Base-by-base conservation (phyloP, 1,140 invertebrate genomes). In the Trichoplusia ni region DNA sequence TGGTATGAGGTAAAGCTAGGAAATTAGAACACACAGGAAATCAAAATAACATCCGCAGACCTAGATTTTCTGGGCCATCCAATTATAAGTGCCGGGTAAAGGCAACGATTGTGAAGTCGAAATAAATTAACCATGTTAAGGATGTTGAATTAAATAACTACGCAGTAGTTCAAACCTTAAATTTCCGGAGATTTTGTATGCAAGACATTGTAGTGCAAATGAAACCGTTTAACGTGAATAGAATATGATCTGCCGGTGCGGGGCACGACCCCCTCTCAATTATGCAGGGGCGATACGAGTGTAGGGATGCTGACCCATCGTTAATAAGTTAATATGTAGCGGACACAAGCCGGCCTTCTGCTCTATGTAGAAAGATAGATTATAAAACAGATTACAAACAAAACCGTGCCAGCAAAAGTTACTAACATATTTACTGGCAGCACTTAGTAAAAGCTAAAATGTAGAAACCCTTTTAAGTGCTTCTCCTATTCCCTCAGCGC, bases 301-400 rank as follows among this genome's bases (percentile, higher is more conserved):
- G 29, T 33, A n/a, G 21, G 31, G 44, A 58, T 35, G 35, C 54
- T 21, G 37, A 58, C 54, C 14, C 46, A 2, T 11, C 11, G n/a
- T 44, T 65, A 60, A 65, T 65, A 65, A 64, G 23, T 40, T 47
- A 64, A 58, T 64, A 25, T 13, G n/a, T n/a, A n/a, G n/a, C n/a
- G n/a, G n/a, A n/a, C n/a, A n/a, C 9, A 44, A 2, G 9, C 5
- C 8, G 23, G 44, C n/a, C 29, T 47, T 29, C 13, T 13, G 27
- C 2, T 25, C 6, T 27, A 1, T 47, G 44, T 16, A 14, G 6
- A 2, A 6, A 25, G 5, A 47, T 29, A 47, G 6, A 2, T 49
- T 16, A 8, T 8, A 8, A 27, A 49, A n/a, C n/a, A n/a, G n/a
- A n/a, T n/a, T n/a, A n/a, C n/a, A n/a, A n/a, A n/a, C n/a, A n/a